Base-by-base conservation (phyloP, 2,113 vertebrate species). In the Takifugu flavidus region DNA sequence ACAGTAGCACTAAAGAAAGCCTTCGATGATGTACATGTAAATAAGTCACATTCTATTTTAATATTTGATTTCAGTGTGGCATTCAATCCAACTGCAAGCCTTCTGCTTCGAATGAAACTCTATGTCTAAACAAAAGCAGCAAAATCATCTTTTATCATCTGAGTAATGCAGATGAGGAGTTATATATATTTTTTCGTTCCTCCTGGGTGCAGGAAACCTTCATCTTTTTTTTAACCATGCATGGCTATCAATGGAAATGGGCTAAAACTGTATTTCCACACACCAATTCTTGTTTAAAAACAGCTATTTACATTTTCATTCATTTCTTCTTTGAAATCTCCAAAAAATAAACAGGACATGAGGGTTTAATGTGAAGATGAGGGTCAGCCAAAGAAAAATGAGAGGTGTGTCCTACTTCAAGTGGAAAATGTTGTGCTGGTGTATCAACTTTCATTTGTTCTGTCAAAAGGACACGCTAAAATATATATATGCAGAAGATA, bases 381-480 rank as follows among this genome's bases (percentile, higher is more conserved):
- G 28, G 47, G 20, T 6, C 20, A 20, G 47, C 13, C 52, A 46
- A 52, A 4, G 12, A 53, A 44, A 2, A 25, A 47, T 51, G 25
- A 57, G 34, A 39, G 8, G 3, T 47, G 54, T 54, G n/a, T n/a
- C 34, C 55, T 49, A 53, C 39, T 43, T 67, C 2, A n/a, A 62
- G 45, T 53, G 50, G 56, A 74, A 62, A 74, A 57, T 60, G 20
- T 49, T 57, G 52, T 56, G 55, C 63, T 54, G 54, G 62, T 11
- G 56, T 15, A 20, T 67, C 53, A 68, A 67, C 47, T 34, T 63
- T 5, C 57, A 62, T 53, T 59, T 57, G 27, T 20, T 20, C 20
- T 42, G n/a, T 60, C 43, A 20, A 20, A 60, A 31, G 27, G 46
- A 39, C 20, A 20, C 11, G 34, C 11, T 39, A 39, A 39, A 39